These are phyloP conservation scores for Isichthys henryi DNA, from an alignment of 2,113 vertebrate species.

Conservation along the genomic window DNA sequence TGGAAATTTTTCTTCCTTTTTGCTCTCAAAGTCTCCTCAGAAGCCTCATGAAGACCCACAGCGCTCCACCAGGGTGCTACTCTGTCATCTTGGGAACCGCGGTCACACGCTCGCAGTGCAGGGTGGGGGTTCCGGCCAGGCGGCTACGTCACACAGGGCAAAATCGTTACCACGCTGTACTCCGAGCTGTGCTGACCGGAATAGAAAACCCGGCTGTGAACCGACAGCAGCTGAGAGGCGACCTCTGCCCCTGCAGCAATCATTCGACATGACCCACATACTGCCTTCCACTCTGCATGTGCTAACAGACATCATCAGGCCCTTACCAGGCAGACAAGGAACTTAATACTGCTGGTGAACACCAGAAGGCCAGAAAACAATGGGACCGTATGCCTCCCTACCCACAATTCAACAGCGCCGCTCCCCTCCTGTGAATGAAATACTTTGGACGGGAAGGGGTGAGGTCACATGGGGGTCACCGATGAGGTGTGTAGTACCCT, in stretches of 20 bases:
- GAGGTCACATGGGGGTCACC: not conserved
- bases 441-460: not conserved
- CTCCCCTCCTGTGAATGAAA: not conserved
- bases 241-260: not conserved
- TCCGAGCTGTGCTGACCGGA: not conserved
- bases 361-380: not conserved
- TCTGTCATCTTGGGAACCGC: not conserved
- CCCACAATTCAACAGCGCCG: not conserved
- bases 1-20: slow-evolving; percentile 45
- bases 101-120: not conserved
- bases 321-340: not conserved
- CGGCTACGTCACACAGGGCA: not conserved
- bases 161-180: not conserved
- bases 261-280: not conserved
- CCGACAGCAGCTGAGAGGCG: not conserved
- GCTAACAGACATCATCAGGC: not conserved
- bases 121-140: not conserved
- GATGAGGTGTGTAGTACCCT: not conserved
- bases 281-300: not conserved
- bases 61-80: slow-evolving; percentile 17
- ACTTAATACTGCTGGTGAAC: not conserved
- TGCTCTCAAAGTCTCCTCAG: slow-evolving; percentile 40
- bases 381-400: not conserved
- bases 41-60: slow-evolving; percentile 40
- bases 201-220: not conserved